Percentiles rank a stretch among this genome's conserved stretches.
Conservation (phyloP, 2,113 vertebrate species). For the Strix uralensis region DNA sequence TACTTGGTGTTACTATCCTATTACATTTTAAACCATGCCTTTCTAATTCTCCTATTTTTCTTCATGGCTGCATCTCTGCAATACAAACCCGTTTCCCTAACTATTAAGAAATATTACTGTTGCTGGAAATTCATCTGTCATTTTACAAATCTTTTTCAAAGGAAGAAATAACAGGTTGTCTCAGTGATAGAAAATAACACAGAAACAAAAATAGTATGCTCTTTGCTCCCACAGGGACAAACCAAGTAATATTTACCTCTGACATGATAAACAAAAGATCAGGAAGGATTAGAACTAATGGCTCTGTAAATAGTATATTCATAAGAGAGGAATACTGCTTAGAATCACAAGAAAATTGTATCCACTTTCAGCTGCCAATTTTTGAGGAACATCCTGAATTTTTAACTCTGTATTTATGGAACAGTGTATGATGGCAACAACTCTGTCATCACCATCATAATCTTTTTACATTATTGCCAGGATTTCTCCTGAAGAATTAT, state of each 20-base stretch:
- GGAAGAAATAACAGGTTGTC: constrained; percentile 72
- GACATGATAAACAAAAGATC: constrained; percentile 72
- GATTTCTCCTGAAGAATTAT: neutral
- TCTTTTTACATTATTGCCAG: neutral
- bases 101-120: constrained; percentile 61
- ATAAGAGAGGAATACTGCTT: constrained; percentile 50
- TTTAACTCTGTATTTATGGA: neutral
- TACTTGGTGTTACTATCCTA: constrained; percentile 4
- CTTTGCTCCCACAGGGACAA: constrained; percentile 55
- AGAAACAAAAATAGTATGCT: neutral
- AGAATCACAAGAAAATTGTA: constrained; percentile 52
- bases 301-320: constrained; percentile 53
- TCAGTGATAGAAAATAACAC: constrained; percentile 29
- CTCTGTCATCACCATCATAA: neutral
- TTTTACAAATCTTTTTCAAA: constrained; percentile 64
- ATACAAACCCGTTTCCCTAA: constrained; percentile 16
- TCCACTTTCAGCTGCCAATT: constrained; percentile 33
- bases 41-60: constrained; percentile 54
- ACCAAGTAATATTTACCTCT: constrained; percentile 68
- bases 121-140: constrained; percentile 70
- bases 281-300: constrained; percentile 70
- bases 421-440: neutral
- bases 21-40: constrained; percentile 57
- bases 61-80: constrained; percentile 15
- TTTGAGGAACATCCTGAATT: neutral